Base-by-base conservation (phyloP, 1,140 invertebrate species). In the Zophobas morio region DNA sequence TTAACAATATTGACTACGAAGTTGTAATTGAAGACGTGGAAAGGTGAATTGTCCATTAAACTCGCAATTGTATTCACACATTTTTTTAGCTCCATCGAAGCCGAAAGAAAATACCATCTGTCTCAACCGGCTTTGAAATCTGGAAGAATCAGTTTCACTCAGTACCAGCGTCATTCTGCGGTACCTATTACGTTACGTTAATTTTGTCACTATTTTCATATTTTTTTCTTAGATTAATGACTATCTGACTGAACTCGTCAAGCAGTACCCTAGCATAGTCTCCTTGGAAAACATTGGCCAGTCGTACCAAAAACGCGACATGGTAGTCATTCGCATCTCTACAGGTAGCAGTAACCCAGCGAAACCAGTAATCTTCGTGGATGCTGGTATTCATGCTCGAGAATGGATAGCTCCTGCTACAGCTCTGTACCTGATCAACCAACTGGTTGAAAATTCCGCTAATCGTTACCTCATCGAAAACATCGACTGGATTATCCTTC, bases 321-420 rank as follows among this genome's bases (percentile, higher is more conserved):
- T 81, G 34, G 34, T 42, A 0, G 1, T 80, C 8, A 46, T 83
- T n/a, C 76, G 66, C 34, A 81, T 83, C n/a, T 77, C 80, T 3
- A 75, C 73, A n/a, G 76, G 76, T 34, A 20, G 32, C 33, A 78
- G 42, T 33, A 84, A 87, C 32, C 53, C 53, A 1, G 5, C 53
- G 35, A 72, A 91, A 77, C 91, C 91, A 39, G 88, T 88, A 0
- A 88, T 93, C 37, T 90, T 93, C 81, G 86, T 93, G 36, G 92
- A 93, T 70, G 91, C 89, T 8, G 91, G 90, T 37, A 90, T 91
- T 72, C 91, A 93, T 81, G 90, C 90, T 2, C 86, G 91, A 6
- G 91, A 92, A 86, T 94, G 93, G 93, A 92, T 93, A 57, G 88
- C 91, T 1, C 90, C 91, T 2, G 89, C 92, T 0, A 89, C 89